Percentiles rank a stretch among this genome's conserved stretches.
Evolutionary conservation across 23 tunicate genomes (phyloP).

Genomic region (Diplosoma virens): DNA sequence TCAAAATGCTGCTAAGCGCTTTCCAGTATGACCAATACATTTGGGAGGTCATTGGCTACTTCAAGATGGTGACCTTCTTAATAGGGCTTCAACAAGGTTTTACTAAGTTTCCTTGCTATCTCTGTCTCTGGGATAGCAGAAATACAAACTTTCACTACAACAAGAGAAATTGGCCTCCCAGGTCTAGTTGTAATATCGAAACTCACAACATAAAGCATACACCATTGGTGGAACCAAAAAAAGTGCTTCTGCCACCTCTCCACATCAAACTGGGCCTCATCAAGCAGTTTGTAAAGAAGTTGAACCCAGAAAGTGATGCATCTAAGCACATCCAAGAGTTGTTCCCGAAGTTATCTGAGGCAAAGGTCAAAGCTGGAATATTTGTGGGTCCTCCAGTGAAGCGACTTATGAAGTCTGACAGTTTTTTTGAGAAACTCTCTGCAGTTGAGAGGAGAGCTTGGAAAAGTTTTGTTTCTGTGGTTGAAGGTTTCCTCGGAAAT

Average conservation of each 20-base stretch:
- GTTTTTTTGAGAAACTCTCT: constrained; percentile 28
- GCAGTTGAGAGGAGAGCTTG: constrained; percentile 39
- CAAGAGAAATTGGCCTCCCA: constrained; percentile 28
- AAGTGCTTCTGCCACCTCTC: constrained; percentile 31
- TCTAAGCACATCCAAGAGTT: constrained; percentile 36
- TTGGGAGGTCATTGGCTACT: constrained; percentile 40
- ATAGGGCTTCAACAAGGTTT: constrained; percentile 28
- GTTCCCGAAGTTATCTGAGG: constrained; percentile 29
- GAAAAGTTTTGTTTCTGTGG: constrained; percentile 31
- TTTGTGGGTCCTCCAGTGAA: constrained; percentile 38
- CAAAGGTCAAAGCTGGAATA: constrained; percentile 39
- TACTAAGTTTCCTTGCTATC: constrained; percentile 30
- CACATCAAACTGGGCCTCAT: constrained; percentile 30
- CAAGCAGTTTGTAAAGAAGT: constrained; percentile 37
- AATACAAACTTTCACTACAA: constrained; percentile 33
- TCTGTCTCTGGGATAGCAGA: constrained; percentile 38
- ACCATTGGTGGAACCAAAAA: constrained; percentile 35
- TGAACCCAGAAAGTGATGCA: constrained; percentile 30
- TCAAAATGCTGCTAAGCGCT: constrained; percentile 28
- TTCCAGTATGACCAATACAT: constrained; percentile 28
- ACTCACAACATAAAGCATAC: constrained; percentile 22
- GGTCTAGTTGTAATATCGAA: constrained; percentile 19
- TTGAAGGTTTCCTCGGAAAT: constrained; percentile 29
- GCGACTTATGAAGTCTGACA: constrained; percentile 28
- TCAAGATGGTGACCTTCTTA: constrained; percentile 37